phyloP scores from a whole-genome alignment of 2,888 invertebrate species.

The Mesodorylaimus sp. region DNA sequence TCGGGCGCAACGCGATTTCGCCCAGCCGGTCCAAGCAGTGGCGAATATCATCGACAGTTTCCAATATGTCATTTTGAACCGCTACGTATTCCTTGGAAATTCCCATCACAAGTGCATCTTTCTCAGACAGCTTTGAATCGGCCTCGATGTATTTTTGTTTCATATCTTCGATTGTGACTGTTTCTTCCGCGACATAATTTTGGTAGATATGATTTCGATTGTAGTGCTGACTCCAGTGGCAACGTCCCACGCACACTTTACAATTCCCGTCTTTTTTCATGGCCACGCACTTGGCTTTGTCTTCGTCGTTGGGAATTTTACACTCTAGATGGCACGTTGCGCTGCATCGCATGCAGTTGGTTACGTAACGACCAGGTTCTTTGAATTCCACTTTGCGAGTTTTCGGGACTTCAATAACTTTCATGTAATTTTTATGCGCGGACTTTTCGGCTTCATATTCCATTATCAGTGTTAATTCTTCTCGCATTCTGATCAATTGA shows the following conservation, averaged over 20 bases:
- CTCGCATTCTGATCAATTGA: too few species aligned
- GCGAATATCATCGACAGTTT: constrained; percentile 3
- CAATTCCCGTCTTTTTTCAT: constrained; percentile 13
- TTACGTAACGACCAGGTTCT: too few species aligned
- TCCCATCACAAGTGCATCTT: constrained; percentile 8
- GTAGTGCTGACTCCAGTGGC: constrained; percentile 13
- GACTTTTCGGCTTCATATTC: too few species aligned
- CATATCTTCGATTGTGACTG: constrained; percentile 16
- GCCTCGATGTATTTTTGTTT: constrained; percentile 15
- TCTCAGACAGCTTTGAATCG: constrained; percentile 9
- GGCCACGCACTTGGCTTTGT: constrained; percentile 16
- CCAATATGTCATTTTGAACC: constrained; percentile 12
- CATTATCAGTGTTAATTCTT: too few species aligned
- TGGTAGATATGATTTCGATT: constrained; percentile 12
- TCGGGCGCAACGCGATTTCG: constrained; percentile 18
- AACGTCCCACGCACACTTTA: constrained; percentile 11
- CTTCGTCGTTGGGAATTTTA: constrained; percentile 13
- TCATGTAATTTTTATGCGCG: too few species aligned
- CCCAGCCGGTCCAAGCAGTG: constrained; percentile 11
- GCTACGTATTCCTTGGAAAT: constrained; percentile 12
- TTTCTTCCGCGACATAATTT: constrained; percentile 6
- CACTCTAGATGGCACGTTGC: constrained; percentile 20
- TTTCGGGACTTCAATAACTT: too few species aligned
- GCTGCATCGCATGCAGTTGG: too few species aligned
- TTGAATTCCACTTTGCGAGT: too few species aligned